phyloP scores from a whole-genome alignment of 2,113 vertebrate species.

The Stegostoma tigrinum region DNA sequence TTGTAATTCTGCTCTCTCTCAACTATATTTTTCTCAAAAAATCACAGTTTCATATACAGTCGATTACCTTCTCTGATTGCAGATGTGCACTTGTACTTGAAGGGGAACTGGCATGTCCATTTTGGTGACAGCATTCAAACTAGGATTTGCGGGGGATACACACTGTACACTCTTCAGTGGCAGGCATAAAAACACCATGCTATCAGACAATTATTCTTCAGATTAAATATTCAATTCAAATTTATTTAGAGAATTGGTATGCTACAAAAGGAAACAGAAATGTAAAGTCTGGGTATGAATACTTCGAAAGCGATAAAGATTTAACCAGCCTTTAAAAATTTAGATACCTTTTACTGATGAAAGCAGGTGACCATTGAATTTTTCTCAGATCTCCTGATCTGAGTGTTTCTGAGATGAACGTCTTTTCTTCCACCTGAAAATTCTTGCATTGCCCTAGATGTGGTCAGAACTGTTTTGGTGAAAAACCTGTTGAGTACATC shows the following conservation, averaged over 20 bases:
- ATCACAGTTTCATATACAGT: neutral
- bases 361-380: neutral
- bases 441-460: neutral
- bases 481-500: neutral
- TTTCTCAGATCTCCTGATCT: neutral
- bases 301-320: neutral
- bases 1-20: neutral
- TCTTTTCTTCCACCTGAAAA: neutral
- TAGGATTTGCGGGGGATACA: neutral
- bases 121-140: neutral
- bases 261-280: neutral
- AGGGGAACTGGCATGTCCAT: neutral
- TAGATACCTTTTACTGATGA: neutral
- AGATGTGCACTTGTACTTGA: too few species aligned
- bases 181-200: neutral
- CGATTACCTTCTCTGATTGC: neutral
- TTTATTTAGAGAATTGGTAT: neutral
- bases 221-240: neutral
- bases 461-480: neutral
- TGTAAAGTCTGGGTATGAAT: neutral
- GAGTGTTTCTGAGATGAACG: neutral
- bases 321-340: neutral
- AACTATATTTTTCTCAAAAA: neutral
- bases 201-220: neutral
- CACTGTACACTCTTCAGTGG: neutral